These are phyloP conservation scores for Tetragnatha versicolor DNA, from an alignment of 1,140 invertebrate genomes.

Conservation along the genomic window DNA sequence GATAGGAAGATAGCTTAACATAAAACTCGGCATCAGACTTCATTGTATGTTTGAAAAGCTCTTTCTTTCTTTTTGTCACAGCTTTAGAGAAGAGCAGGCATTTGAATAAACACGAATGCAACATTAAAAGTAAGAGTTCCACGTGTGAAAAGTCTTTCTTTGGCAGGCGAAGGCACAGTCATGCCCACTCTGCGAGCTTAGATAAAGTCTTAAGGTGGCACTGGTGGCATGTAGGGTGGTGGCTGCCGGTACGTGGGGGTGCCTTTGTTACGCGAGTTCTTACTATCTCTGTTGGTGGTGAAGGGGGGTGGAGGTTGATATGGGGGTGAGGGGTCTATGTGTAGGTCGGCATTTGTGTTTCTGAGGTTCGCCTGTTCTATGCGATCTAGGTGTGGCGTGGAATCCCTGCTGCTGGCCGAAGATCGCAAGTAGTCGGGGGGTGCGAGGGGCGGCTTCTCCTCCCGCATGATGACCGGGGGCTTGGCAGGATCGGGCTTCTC, in stretches of 20 bases:
- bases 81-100: constrained; percentile 49
- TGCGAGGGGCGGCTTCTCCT: constrained; percentile 87
- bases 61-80: constrained; percentile 25
- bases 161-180: constrained; percentile 51
- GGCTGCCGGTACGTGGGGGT: constrained; percentile 88
- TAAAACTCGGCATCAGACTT: constrained; percentile 39
- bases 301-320: constrained; percentile 83
- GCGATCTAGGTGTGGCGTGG: constrained; percentile 65
- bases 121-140: constrained; percentile 43
- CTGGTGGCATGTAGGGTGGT: constrained; percentile 89
- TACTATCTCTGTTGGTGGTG: constrained; percentile 72
- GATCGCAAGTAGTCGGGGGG: constrained; percentile 77
- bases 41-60: constrained; percentile 3
- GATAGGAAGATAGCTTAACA: no score
- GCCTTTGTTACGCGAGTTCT: constrained; percentile 74
- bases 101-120: constrained; percentile 44
- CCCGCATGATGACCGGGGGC: constrained; percentile 88
- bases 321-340: constrained; percentile 65
- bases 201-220: constrained; percentile 77
- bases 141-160: constrained; percentile 48
- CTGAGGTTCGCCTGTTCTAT: constrained; percentile 61
- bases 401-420: constrained; percentile 65
- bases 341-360: constrained; percentile 59
- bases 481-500: constrained; percentile 89
- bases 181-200: constrained; percentile 49